phyloP scores from a whole-genome alignment of 2,888 invertebrate species.

The Eupithecia dodoneata region DNA sequence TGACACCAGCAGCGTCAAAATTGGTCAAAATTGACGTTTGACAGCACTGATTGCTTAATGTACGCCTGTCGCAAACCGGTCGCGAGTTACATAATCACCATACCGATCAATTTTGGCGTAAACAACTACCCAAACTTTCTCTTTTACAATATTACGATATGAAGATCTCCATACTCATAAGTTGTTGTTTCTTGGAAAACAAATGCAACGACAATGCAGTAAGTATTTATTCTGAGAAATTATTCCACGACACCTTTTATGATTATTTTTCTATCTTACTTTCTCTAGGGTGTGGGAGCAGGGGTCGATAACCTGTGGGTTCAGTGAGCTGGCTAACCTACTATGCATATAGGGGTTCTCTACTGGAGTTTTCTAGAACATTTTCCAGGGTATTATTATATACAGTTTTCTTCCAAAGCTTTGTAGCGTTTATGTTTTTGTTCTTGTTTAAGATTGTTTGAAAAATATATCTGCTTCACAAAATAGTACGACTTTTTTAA shows the following conservation, averaged over 20 bases:
- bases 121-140: neutral
- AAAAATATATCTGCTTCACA: neutral
- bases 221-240: neutral
- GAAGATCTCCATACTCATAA: neutral
- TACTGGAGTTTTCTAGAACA: conserved; percentile 56
- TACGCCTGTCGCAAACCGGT: no score
- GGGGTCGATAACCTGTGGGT: conserved; percentile 50
- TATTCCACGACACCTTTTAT: conserved; percentile 29
- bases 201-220: neutral
- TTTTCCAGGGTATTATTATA: conserved; percentile 21
- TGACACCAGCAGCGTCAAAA: no score
- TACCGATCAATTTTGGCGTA: neutral
- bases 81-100: no score
- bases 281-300: conserved; percentile 40
- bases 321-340: conserved; percentile 17
- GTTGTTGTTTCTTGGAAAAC: neutral
- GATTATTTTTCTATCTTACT: conserved; percentile 57
- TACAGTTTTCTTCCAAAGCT: neutral
- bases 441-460: neutral
- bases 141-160: neutral
- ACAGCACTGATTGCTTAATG: no score
- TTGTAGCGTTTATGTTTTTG: neutral
- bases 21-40: no score
- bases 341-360: conserved; percentile 37
- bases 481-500: neutral